phyloP scores from a whole-genome alignment of 2,797 vertebrate genomes.

The Gorsachius magnificus region DNA sequence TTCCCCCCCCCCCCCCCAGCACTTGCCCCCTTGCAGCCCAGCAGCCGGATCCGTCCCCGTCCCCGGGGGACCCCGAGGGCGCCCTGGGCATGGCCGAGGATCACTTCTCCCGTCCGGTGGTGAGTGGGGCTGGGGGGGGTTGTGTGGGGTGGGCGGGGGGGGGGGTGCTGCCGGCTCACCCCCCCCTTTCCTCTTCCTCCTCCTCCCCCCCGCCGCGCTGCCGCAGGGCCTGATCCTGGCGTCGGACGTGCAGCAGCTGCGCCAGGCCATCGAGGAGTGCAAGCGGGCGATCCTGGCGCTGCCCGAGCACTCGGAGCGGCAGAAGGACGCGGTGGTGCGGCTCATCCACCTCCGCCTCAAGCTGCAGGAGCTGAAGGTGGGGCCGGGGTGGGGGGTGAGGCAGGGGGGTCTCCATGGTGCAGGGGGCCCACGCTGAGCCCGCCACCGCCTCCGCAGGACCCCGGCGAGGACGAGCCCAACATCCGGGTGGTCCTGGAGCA shows the following conservation, averaged over 20 bases:
- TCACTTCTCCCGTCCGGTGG: slow-evolving; percentile 93
- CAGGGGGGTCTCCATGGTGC: not conserved
- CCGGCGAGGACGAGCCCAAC: slow-evolving; percentile 93
- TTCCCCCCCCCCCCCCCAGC: not conserved
- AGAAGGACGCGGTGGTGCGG: slow-evolving; percentile 93
- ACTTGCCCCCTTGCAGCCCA: slow-evolving; percentile 67
- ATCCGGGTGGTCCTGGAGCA: slow-evolving; percentile 90
- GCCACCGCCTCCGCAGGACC: slow-evolving; percentile 77
- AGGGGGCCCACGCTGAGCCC: rapidly evolving
- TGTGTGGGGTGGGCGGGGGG: no score
- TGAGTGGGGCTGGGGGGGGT: not conserved
- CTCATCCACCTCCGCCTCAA: slow-evolving; percentile 96
- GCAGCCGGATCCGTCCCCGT: slow-evolving; percentile 68
- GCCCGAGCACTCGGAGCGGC: slow-evolving; percentile 92
- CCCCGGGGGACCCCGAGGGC: slow-evolving; percentile 73
- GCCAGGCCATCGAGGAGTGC: slow-evolving; percentile 92
- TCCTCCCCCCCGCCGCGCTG: no score
- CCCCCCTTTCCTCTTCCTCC: not conserved
- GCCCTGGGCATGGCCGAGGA: slow-evolving; percentile 90
- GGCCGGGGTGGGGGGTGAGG: no score
- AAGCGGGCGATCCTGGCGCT: slow-evolving; percentile 91
- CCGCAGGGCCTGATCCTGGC: slow-evolving; percentile 89
- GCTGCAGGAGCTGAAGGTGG: slow-evolving; percentile 94
- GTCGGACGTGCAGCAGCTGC: slow-evolving; percentile 89
- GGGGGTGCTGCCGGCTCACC: not conserved